A percentile compares a stretch with the other conserved stretches of the same genome.
Evolutionary conservation across 2,113 vertebrate genomes (phyloP).

Genomic region (Cyphomyrus plagiostoma): DNA sequence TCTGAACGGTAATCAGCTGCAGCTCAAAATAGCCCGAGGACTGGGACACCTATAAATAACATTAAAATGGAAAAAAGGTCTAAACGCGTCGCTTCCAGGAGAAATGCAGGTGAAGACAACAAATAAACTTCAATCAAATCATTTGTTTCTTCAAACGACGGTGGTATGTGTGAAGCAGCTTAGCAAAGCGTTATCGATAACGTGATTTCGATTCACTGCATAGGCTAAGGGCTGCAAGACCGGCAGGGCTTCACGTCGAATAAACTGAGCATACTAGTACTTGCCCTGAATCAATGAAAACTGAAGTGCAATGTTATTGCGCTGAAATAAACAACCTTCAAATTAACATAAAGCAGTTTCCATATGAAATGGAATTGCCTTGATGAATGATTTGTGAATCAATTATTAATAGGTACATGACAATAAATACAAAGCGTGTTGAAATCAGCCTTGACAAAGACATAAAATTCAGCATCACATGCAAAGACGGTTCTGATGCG

Average conservation of each 20-base stretch:
- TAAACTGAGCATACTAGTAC: conserved; percentile 23
- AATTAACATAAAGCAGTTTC: background rate
- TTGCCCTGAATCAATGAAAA: conserved; percentile 18
- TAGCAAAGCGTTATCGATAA: background rate
- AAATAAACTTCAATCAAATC: background rate
- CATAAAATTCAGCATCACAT: conserved; percentile 48
- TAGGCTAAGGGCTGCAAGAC: background rate
- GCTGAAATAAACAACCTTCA: background rate
- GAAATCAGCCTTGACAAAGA: conserved; percentile 42
- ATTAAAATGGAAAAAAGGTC: conserved; percentile 28
- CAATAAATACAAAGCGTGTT: conserved; percentile 35
- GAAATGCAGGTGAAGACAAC: background rate
- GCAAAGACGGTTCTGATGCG: conserved; percentile 48
- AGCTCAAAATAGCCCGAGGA: conserved; percentile 95
- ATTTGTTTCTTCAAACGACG: background rate
- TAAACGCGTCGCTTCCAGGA: conserved; percentile 11
- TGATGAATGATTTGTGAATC: background rate
- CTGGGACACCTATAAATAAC: conserved; percentile 82
- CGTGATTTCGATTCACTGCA: conserved; percentile 5
- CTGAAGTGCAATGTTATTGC: background rate
- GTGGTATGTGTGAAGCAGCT: background rate
- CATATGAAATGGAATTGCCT: background rate
- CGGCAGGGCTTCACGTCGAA: background rate
- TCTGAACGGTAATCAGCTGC: conserved; percentile 88
- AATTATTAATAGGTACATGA: background rate